Evolutionary conservation across 2,888 invertebrate genomes (phyloP), one percentile per base, ranked within the genome.

Genomic region (Alviniconcha strummeri): DNA sequence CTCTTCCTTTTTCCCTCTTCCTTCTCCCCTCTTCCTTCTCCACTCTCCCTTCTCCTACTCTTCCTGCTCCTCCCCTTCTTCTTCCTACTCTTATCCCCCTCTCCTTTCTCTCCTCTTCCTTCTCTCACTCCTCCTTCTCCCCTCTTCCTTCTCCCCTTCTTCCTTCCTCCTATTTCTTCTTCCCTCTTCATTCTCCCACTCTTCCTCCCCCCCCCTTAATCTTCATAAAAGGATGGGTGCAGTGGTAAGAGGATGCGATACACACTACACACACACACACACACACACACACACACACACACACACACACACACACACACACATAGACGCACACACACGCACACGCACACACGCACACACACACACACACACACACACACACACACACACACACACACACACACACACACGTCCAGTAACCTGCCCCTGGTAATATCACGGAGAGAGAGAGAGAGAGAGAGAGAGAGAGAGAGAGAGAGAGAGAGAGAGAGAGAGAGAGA

Each of bases 191-290:
- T 36, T 36, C 36, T 36, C 3, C 3, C 36, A 1, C 36, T 36
- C 36, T 36, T 36, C 36, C 36, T 36, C 36, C 36, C 36, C 36
- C 36, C 3, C 3, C 3, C 36, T 36, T 36, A 0, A 36, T 36
- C 36, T 36, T 36, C 36, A 36, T 3, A 36, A 36, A 36, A 36
- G 3, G 36, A 36, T 36, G 36, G 36, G 36, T 36, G 36, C 36
- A 36, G 36, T 36, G 36, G 36, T 36, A 36, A 36, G 3, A 36
- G 36, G 36, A 72, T 19, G 17, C n/a, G 4, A 72, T 5, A 72
- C 72, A 72, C 72, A 72, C n/a, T n/a, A 72, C 72, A 72, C 72
- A 72, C 72, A 72, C 72, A 72, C 72, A 72, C 72, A 72, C 72
- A 72, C n/a, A 72, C 72, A 72, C 72, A 72, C 72, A 72, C 72